A percentile compares a stretch with the other conserved stretches of the same genome.
Evolutionary conservation across 2,888 invertebrate genomes (phyloP).

Genomic region (Eupithecia tripunctaria): DNA sequence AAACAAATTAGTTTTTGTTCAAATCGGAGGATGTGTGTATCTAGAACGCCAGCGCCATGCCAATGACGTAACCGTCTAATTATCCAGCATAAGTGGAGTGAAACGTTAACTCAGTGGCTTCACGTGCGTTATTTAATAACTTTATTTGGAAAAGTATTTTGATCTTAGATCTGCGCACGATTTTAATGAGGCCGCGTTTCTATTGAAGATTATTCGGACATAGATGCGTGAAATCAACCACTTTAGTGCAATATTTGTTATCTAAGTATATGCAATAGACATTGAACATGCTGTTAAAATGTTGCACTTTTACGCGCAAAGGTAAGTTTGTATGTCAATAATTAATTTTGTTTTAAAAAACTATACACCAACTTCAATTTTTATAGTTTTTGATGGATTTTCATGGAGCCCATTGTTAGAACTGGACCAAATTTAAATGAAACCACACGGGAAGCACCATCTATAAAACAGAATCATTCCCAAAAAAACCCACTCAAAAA

Average conservation of each 20-base stretch:
- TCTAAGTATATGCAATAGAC: too few species aligned
- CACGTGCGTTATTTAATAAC: constrained; percentile 43
- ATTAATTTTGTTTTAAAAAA: too few species aligned
- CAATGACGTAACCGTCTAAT: constrained; percentile 56
- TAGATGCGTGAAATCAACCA: not conserved
- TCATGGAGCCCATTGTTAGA: too few species aligned
- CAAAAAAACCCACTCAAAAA: too few species aligned
- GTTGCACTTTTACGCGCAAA: too few species aligned
- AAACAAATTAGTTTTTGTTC: not conserved
- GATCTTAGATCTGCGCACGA: constrained; percentile 1
- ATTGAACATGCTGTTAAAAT: too few species aligned
- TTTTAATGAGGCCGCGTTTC: not conserved
- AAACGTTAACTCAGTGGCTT: constrained; percentile 66
- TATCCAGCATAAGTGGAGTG: constrained; percentile 67
- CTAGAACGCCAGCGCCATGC: constrained; percentile 37
- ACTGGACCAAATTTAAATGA: too few species aligned
- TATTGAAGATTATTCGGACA: not conserved
- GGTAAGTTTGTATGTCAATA: too few species aligned
- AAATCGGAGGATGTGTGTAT: constrained; percentile 14
- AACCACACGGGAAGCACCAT: too few species aligned
- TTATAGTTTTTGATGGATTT: too few species aligned
- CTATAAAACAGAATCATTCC: too few species aligned
- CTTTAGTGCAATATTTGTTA: not conserved
- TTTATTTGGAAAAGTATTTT: constrained; percentile 20
- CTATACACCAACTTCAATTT: too few species aligned